Conservation (phyloP, 2,113 vertebrate genomes). For the Lepus europaeus region DNA sequence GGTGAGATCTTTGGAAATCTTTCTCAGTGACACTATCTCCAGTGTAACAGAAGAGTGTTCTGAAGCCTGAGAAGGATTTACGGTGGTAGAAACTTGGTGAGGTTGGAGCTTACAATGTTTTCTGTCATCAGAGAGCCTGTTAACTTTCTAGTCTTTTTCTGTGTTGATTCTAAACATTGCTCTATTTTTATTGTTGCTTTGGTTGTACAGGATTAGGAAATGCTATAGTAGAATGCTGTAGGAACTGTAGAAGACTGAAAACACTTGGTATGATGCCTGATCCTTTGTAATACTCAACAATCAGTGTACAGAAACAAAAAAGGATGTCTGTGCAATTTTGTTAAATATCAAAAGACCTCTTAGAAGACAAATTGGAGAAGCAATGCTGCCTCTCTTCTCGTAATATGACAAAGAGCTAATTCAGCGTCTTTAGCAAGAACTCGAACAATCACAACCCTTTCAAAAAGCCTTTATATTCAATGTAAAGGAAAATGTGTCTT, state of each 20-base stretch:
- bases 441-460: constrained; percentile 74
- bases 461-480: constrained; percentile 78
- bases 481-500: constrained; percentile 82
- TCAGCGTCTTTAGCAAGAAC: constrained; percentile 79
- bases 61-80: background rate
- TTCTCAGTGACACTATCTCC: background rate
- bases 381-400: constrained; percentile 71
- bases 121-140: background rate
- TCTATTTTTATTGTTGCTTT: constrained; percentile 72
- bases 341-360: constrained; percentile 77
- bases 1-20: background rate
- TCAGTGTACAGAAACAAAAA: constrained; percentile 78
- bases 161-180: constrained; percentile 61
- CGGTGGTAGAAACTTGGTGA: background rate
- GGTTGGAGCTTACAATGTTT: constrained; percentile 8
- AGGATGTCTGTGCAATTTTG: constrained; percentile 75
- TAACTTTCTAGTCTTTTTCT: background rate
- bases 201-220: constrained; percentile 63
- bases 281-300: constrained; percentile 78
- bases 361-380: constrained; percentile 81
- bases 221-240: constrained; percentile 66
- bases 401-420: constrained; percentile 82
- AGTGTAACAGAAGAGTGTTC: background rate
- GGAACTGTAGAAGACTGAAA: constrained; percentile 53
- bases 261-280: constrained; percentile 67